Percentiles rank a stretch among this genome's conserved stretches.
Conservation (phyloP, 1,140 invertebrate genomes). For the Cotesia vestalis region DNA sequence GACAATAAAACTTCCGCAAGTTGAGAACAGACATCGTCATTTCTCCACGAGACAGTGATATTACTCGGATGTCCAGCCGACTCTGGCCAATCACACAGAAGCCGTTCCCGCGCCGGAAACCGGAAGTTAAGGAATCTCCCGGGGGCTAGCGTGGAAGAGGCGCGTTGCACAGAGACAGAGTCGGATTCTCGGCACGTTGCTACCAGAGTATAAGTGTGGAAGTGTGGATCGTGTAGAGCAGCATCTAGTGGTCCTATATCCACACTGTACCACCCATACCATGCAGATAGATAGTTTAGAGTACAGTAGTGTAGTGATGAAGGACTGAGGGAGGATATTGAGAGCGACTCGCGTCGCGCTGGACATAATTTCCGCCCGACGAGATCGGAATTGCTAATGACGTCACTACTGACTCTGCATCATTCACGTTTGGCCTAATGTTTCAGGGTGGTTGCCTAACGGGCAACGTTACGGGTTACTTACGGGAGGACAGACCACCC, state of each 20-base stretch:
- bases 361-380: constrained; percentile 69
- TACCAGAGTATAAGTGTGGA: not conserved
- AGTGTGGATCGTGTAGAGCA: constrained; percentile 30
- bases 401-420: constrained; percentile 64
- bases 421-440: constrained; percentile 57
- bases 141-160: constrained; percentile 38
- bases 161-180: not conserved
- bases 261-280: not conserved
- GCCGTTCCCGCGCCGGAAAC: constrained; percentile 59
- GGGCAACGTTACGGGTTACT: constrained; percentile 45
- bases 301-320: not conserved
- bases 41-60: constrained; percentile 49
- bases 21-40: constrained; percentile 14
- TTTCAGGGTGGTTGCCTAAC: constrained; percentile 34
- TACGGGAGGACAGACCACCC: constrained; percentile 38
- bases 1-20: not conserved
- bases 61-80: constrained; percentile 42
- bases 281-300: constrained; percentile 12
- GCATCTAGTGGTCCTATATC: constrained; percentile 22
- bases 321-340: constrained; percentile 61
- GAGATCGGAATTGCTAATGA: constrained; percentile 69
- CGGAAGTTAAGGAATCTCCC: constrained; percentile 64
- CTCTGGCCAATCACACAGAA: constrained; percentile 53
- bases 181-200: constrained; percentile 1
- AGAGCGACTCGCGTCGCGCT: constrained; percentile 64